Evolutionary conservation across 2,113 vertebrate species (phyloP), one percentile per base, ranked within the genome.

Genomic region (Nyctibius bracteatus): DNA sequence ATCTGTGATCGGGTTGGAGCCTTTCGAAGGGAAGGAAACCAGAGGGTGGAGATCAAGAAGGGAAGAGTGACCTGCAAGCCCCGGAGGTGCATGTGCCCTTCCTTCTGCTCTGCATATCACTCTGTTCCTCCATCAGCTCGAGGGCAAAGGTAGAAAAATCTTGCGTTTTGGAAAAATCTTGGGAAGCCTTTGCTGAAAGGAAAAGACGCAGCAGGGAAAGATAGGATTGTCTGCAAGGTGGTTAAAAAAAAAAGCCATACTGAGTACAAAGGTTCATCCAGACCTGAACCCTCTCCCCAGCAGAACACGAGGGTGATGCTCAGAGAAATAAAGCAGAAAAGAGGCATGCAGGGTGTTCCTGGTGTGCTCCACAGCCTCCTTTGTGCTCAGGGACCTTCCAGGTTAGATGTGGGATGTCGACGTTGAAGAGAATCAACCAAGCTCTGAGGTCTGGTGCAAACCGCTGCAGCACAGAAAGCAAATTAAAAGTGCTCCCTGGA

Each of bases 11-110:
- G 0, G 9, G 66, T 79, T 14, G 3, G 81, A 88, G 87, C 88
- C 75, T 62, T 95, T 94, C 93, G 79, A 83, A 90, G 92, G 88
- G 87, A 43, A 52, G 77, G 85, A 87, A 73, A 93, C 54, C 9
- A 14, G 41, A 86, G 70, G 51, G 13, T 59, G 68, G 68, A 86
- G 87, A 66, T 80, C 37, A 70, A 80, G 92, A 49, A 73, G 81
- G 78, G 61, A 79, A 83, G 28, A 66, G 72, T 31, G 72, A 74
- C 72, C 72, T 81, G 63, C 39, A 71, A 55, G 77, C 39, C 22
- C 66, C 4, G 10, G 74, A 89, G 61, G 70, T 54, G 47, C 71
- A 12, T 0, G 2, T 61, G 31, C 6, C 20, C n/a, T 89, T 84
- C 46, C 68, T 44, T 73, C 39, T 37, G 35, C 30, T 81, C 63